Evolutionary conservation across 1,140 invertebrate species (phyloP), one percentile per base, ranked within the genome.

Genomic region (Teleopsis dalmanni): DNA sequence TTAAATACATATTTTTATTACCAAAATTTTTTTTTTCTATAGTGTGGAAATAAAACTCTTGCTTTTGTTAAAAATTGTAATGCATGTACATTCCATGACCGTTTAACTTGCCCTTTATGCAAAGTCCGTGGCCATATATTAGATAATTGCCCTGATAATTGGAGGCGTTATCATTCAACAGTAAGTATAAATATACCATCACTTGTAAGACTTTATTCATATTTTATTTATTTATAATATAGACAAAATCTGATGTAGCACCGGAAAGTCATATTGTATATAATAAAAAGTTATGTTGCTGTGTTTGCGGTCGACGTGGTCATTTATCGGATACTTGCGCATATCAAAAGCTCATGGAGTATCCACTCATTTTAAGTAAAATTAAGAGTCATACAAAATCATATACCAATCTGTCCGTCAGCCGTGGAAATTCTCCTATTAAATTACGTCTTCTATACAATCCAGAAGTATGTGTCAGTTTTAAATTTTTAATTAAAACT

Each of bases 161-260:
- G 82, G 82, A 75, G 82, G 38, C 72, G 79, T 31, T 84, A 81
- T 65, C 81, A 83, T 56, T 75, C 78, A 40, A 84, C 81, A 40
- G 81, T 83, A 73, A 76, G 64, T 60, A 33, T 19, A n/a, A n/a
- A n/a, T 21, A 22, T 21, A 5, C 10, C 3, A 0, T 25, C 7
- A 49, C 14, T 5, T 16, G 26, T 48, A 8, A 29, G 11, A 31
- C 25, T 31, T 13, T 46, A 43, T 48, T 35, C 6, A 26, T 26
- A 22, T 4, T 48, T 25, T 23, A 23, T 3, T 38, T 26, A 14
- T 13, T 36, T 8, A 22, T 10, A 33, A 16, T 34, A 13, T 55
- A 78, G 75, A 72, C 72, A 19, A 61, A 65, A 42, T 57, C 52
- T 13, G 72, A 73, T 50, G 64, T 56, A 10, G 56, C 58, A 2